These are phyloP conservation scores for Botia kubotai DNA, from an alignment of 2,797 vertebrate genomes.

Conservation along the genomic window DNA sequence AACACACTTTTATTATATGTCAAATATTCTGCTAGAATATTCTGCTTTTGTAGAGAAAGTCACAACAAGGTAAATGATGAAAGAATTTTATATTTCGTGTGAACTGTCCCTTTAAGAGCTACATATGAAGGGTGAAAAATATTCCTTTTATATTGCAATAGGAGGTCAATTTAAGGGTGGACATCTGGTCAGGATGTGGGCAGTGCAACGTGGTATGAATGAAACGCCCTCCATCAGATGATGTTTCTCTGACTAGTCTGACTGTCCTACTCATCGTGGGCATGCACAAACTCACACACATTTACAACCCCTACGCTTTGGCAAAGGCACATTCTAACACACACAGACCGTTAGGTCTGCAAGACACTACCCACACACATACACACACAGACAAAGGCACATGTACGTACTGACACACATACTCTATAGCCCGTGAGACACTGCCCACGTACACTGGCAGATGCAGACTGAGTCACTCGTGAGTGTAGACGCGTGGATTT, in stretches of 20 bases:
- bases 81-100: neutral
- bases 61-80: neutral
- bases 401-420: slow-evolving; percentile 41
- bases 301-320: slow-evolving; percentile 12
- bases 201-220: slow-evolving; percentile 14
- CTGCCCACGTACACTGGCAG: slow-evolving; percentile 56
- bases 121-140: neutral
- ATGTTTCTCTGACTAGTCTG: slow-evolving; percentile 11
- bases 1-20: neutral
- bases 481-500: slow-evolving; percentile 54
- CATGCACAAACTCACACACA: slow-evolving; percentile 41
- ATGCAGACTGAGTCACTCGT: slow-evolving; percentile 60
- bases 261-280: slow-evolving; percentile 44
- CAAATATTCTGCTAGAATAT: neutral
- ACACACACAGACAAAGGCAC: slow-evolving; percentile 37
- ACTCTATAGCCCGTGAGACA: slow-evolving; percentile 54
- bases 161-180: neutral
- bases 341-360: neutral
- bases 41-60: neutral
- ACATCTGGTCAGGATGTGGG: slow-evolving; percentile 27
- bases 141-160: neutral
- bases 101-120: neutral
- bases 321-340: slow-evolving; percentile 33
- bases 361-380: slow-evolving; percentile 45
- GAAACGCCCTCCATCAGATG: slow-evolving; percentile 27